Evolutionary conservation across 2,888 invertebrate species (phyloP).

Genomic region (Eumerus sabulonum): DNA sequence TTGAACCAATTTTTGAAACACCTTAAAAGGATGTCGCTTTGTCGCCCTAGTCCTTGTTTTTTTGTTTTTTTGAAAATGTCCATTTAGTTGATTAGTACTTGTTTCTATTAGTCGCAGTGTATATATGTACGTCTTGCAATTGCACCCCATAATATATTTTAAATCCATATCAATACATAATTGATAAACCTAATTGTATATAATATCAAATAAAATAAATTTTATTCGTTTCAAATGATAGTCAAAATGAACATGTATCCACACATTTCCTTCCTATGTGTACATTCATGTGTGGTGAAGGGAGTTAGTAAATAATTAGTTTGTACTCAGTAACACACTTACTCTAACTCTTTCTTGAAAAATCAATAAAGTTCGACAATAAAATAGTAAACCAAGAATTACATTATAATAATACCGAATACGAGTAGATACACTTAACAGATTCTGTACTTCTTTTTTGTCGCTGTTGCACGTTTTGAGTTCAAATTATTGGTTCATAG

Average conservation of each 20-base stretch:
- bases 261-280: not conserved
- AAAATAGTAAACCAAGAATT: constrained; percentile 57
- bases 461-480: constrained; percentile 24
- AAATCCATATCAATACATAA: constrained; percentile 53
- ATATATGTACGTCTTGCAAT: constrained; percentile 56
- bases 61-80: constrained; percentile 10
- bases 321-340: too few species aligned
- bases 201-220: constrained; percentile 55
- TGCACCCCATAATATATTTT: constrained; percentile 40
- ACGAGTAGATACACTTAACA: constrained; percentile 37
- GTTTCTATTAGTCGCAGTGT: constrained; percentile 49
- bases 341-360: constrained; percentile 45
- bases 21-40: constrained; percentile 65
- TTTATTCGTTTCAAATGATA: constrained; percentile 12
- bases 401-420: constrained; percentile 32
- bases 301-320: constrained; percentile 21
- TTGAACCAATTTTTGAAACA: constrained; percentile 20
- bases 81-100: constrained; percentile 11
- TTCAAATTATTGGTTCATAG: constrained; percentile 42
- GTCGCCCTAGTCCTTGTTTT: constrained; percentile 22
- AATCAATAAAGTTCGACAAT: constrained; percentile 68
- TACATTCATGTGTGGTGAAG: constrained; percentile 12
- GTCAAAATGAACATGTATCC: constrained; percentile 15
- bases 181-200: constrained; percentile 54
- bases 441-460: too few species aligned